Percentiles rank a stretch among this genome's conserved stretches.
Conservation (phyloP, 2,113 vertebrate species). For the Trematocara nigrifrons region DNA sequence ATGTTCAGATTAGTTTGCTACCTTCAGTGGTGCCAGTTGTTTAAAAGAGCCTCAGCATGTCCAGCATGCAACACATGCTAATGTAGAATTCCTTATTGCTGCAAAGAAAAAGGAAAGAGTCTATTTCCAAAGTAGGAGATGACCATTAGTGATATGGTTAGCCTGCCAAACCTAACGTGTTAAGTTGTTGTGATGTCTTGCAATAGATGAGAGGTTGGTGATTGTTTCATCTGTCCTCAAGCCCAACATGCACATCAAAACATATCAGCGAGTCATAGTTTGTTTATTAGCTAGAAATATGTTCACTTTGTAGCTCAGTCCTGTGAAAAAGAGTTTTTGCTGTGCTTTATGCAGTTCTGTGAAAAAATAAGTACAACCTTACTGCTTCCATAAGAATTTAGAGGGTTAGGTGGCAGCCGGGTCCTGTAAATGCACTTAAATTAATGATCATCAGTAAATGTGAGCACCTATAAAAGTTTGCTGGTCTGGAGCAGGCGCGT, state of each 20-base stretch:
- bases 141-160: background rate
- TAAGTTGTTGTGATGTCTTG: background rate
- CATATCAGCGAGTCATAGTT: background rate
- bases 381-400: background rate
- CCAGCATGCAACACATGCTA: background rate
- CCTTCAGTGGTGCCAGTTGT: background rate
- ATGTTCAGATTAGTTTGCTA: background rate
- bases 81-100: background rate
- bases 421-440: background rate
- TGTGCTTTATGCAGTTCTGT: background rate
- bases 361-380: background rate
- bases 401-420: background rate
- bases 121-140: background rate
- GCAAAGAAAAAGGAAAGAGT: background rate
- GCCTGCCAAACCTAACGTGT: background rate
- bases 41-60: background rate
- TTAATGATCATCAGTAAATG: background rate
- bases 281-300: background rate
- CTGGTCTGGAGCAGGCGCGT: background rate
- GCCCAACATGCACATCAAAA: background rate
- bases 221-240: background rate
- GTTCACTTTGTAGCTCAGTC: background rate
- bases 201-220: background rate
- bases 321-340: background rate
- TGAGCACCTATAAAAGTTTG: background rate